These are phyloP conservation scores for Arnoldichthys spilopterus DNA, from an alignment of 2,797 vertebrate genomes.

Conservation along the genomic window DNA sequence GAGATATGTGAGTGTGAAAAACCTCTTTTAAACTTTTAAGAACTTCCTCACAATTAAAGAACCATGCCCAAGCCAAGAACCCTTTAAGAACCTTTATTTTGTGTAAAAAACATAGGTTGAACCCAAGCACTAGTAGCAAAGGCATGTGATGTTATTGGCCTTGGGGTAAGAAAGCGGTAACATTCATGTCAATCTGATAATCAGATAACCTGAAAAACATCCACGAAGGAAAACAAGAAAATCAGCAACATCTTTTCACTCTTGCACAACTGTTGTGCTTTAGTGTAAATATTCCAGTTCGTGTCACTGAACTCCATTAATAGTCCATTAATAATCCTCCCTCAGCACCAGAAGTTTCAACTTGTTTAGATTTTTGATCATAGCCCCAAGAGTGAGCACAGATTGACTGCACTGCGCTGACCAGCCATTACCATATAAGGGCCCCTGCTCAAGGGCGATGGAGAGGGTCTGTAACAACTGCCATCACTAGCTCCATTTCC, in stretches of 20 bases:
- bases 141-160: not conserved
- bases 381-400: conserved; percentile 70
- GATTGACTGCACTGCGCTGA: conserved; percentile 64
- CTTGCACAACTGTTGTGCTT: conserved; percentile 20
- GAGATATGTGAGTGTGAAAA: too few species aligned
- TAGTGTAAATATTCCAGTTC: conserved; percentile 33
- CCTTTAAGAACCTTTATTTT: not conserved
- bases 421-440: conserved; percentile 84
- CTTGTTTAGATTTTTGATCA: conserved; percentile 58
- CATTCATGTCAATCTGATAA: not conserved
- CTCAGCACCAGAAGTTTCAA: conserved; percentile 33
- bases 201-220: not conserved
- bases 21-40: too few species aligned
- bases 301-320: conserved; percentile 12
- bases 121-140: not conserved
- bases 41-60: not conserved
- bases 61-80: not conserved
- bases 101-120: not conserved
- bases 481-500: conserved; percentile 27
- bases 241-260: not conserved
- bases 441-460: conserved; percentile 67
- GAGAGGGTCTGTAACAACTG: conserved; percentile 28
- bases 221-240: not conserved
- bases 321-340: conserved; percentile 22
- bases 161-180: not conserved